phyloP scores from a whole-genome alignment of 1,140 invertebrate species.

The Drosophila dunni region DNA sequence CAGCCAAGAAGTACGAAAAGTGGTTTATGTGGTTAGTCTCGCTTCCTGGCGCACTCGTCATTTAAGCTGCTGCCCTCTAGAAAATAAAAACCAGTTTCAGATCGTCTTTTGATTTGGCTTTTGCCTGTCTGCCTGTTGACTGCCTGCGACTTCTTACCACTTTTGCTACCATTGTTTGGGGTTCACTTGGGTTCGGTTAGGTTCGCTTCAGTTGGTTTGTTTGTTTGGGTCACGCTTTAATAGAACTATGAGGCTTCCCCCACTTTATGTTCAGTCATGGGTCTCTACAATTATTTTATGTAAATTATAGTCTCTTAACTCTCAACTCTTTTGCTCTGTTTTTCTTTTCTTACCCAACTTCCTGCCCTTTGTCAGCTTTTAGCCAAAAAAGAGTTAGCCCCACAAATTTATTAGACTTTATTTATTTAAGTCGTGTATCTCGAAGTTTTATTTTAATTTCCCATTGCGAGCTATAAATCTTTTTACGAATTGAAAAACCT shows the following conservation, averaged over 20 bases:
- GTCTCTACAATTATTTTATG: conserved; percentile 64
- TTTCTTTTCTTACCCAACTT: conserved; percentile 28
- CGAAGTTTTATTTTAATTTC: conserved; percentile 55
- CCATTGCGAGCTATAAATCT: conserved; percentile 53
- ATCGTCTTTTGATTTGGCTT: conserved; percentile 55
- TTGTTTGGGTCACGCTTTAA: conserved; percentile 73
- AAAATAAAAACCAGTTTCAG: conserved; percentile 52
- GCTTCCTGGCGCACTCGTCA: conserved; percentile 55
- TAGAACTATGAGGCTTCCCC: conserved; percentile 61
- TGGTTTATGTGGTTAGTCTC: conserved; percentile 59
- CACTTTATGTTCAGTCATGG: conserved; percentile 1
- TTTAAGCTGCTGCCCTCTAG: conserved; percentile 44
- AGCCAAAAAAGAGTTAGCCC: conserved; percentile 15
- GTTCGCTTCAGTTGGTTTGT: conserved; percentile 47
- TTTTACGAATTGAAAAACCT: conserved; percentile 16
- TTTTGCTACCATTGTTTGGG: conserved; percentile 18
- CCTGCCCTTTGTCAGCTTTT: conserved; percentile 37
- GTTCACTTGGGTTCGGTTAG: conserved; percentile 33
- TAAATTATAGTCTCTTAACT: conserved; percentile 53
- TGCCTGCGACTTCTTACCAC: neutral
- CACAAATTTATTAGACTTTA: conserved; percentile 18
- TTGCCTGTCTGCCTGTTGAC: conserved; percentile 7
- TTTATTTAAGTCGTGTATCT: conserved; percentile 27
- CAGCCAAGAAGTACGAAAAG: conserved; percentile 50
- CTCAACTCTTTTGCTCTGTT: conserved; percentile 22